Evolutionary conservation across 2,888 invertebrate species (phyloP).

Genomic region (Macrophya alboannulata): DNA sequence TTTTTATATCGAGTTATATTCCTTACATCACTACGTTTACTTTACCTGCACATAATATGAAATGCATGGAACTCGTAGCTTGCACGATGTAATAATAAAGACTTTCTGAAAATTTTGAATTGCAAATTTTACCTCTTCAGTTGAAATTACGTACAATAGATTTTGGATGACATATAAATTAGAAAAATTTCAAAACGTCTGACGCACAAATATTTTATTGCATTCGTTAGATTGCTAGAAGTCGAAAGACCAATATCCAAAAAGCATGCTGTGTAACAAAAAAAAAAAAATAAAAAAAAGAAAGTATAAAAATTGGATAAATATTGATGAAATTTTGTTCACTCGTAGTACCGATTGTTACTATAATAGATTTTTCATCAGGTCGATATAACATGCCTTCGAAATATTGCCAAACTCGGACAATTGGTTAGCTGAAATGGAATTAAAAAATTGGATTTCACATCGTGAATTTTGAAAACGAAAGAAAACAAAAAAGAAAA

Average conservation of each 20-base stretch:
- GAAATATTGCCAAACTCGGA: background rate
- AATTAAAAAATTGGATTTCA: background rate
- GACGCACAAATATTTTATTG: background rate
- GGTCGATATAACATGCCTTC: background rate
- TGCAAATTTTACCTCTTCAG: background rate
- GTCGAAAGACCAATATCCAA: background rate
- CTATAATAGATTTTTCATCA: background rate
- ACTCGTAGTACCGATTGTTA: conserved; percentile 19
- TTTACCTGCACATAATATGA: conserved; percentile 24
- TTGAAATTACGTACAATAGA: background rate
- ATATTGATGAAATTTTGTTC: background rate
- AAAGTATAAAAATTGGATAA: background rate
- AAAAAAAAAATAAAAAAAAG: background rate
- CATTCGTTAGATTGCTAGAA: background rate
- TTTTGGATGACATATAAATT: background rate
- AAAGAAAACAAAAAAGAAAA: background rate
- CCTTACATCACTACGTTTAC: background rate
- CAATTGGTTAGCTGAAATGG: background rate
- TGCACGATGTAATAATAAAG: conserved; percentile 9
- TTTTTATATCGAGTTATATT: background rate
- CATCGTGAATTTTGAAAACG: background rate
- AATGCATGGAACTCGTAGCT: conserved; percentile 38
- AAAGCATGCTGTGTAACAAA: conserved; percentile 24
- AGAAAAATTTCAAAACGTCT: background rate
- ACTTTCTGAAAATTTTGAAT: background rate